Evolutionary conservation across 2,888 invertebrate species (phyloP).

Genomic region (Andrena bicolor): DNA sequence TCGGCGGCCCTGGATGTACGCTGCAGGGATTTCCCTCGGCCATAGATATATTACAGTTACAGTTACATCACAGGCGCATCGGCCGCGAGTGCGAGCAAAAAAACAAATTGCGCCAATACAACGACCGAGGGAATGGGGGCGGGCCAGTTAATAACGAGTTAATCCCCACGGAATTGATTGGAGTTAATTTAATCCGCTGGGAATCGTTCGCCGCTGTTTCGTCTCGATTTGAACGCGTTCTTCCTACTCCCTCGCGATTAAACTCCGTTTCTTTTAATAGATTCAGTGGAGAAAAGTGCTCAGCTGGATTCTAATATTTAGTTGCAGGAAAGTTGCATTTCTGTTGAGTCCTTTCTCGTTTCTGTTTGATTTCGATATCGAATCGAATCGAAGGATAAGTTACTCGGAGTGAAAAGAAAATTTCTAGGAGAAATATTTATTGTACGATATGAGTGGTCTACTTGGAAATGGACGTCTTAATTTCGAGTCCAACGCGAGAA

Average conservation of each 20-base stretch:
- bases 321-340: too few relatives aligned
- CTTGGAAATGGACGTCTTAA: too few relatives aligned
- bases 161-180: neutral
- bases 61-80: neutral
- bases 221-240: neutral
- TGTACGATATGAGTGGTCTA: too few relatives aligned
- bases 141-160: constrained; percentile 1
- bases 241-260: neutral
- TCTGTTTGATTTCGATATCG: too few relatives aligned
- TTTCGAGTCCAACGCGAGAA: too few relatives aligned
- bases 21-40: constrained; percentile 32
- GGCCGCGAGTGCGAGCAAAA: neutral
- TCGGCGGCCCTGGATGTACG: constrained; percentile 13
- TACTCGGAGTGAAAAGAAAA: too few relatives aligned
- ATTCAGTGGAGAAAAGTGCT: neutral
- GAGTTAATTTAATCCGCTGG: constrained; percentile 14
- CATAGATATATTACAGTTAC: constrained; percentile 18
- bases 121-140: too few relatives aligned
- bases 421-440: too few relatives aligned
- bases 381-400: too few relatives aligned
- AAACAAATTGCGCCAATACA: constrained; percentile 12
- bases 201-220: neutral
- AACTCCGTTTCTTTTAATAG: neutral
- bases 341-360: too few relatives aligned
- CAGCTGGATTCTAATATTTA: neutral